Percentiles rank a stretch among this genome's conserved stretches.
These are phyloP conservation scores for Dolichopus griseipennis DNA, from an alignment of 2,888 invertebrate species.

Conservation along the genomic window DNA sequence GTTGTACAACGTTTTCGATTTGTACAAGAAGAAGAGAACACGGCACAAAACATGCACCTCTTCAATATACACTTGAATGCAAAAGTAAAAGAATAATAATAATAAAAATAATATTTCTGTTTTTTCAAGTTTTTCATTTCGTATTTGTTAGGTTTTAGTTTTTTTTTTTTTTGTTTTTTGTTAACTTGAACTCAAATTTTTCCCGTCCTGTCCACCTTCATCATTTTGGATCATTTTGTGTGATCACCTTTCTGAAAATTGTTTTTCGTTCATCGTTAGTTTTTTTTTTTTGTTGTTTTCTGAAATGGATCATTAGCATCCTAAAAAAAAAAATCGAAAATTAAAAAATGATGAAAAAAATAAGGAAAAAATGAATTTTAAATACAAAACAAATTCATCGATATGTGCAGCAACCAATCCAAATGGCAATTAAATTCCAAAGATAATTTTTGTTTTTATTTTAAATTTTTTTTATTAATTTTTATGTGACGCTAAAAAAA, in stretches of 20 bases:
- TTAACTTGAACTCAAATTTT: neutral
- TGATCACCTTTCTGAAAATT: neutral
- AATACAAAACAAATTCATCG: neutral
- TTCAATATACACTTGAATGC: no score
- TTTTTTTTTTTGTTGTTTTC: neutral
- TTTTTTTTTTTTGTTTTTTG: no score
- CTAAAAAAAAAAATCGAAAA: neutral
- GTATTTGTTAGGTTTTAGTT: no score
- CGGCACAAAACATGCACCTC: no score
- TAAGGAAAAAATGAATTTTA: neutral
- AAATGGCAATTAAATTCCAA: conserved; percentile 1
- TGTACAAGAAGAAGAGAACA: no score
- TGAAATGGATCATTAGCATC: neutral
- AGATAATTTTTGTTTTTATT: neutral
- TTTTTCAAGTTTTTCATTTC: no score
- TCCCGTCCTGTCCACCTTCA: conserved; percentile 6
- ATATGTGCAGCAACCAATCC: conserved; percentile 3
- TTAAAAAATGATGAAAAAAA: neutral
- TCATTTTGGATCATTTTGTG: neutral
- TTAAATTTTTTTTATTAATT: neutral
- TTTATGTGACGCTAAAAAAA: neutral
- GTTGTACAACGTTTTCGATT: no score
- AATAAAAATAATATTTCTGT: no score
- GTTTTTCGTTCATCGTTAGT: neutral
- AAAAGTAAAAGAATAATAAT: no score